Evolutionary conservation across 53 echinoderm and acorn worm genomes (phyloP), one percentile per base, ranked within the genome.

Genomic region (Arbacia lixula): DNA sequence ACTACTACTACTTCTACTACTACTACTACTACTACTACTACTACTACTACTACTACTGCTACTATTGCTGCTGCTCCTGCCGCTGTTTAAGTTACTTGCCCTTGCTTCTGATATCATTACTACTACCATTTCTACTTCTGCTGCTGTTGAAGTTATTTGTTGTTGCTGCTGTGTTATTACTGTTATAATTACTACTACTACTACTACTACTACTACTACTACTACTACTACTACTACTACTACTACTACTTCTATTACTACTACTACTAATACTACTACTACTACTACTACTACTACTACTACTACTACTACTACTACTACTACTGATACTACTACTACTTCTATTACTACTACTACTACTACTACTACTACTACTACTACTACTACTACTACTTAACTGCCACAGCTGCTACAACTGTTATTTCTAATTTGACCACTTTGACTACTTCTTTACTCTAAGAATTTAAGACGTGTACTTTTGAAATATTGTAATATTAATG

Each of bases 11-110:
- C 19, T 66, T 34, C 66, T 36, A 35, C 20, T 66, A 0, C 66
- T 66, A 35, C 66, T 66, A 66, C 63, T 63, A 63, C 63, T 63
- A 0, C 63, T 62, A 62, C 62, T 62, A 0, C 62, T 62, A 62
- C 5, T 31, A 63, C 63, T 20, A 63, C 63, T 1, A 63, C 63
- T 1, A 31, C 63, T 29, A 30, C 22, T 20, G 16, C 30, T 20
- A 29, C 63, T 20, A 8, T 31, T 6, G 3, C 5, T 20, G 17
- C 32, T 20, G 16, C 32, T 62, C 14, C 21, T 17, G 16, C 62
- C 0, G n/a, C n/a, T n/a, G n/a, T n/a, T n/a, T n/a, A n/a, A n/a
- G n/a, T n/a, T n/a, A n/a, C n/a, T n/a, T n/a, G n/a, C n/a, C n/a
- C n/a, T n/a, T n/a, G n/a, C n/a, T n/a, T n/a, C n/a, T n/a, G n/a